Evolutionary conservation across 2,888 invertebrate genomes (phyloP).

Genomic region (Dendrolimus houi): DNA sequence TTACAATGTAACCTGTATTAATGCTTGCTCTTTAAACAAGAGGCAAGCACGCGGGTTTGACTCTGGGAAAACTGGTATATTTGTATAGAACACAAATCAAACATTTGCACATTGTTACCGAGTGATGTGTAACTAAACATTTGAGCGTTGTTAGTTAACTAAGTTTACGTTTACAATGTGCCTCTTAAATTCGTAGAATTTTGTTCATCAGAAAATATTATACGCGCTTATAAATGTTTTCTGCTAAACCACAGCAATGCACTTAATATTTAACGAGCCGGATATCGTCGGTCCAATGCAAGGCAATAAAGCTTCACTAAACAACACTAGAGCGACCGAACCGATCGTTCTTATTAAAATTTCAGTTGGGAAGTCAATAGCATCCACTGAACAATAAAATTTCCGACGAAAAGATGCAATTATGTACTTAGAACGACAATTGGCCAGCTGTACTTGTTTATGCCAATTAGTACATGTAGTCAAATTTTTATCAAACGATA

Average conservation of each 20-base stretch:
- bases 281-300: conserved; percentile 21
- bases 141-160: background rate
- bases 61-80: background rate
- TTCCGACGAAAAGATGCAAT: no score
- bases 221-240: conserved; percentile 16
- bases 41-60: no score
- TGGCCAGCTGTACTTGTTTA: no score
- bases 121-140: background rate
- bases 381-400: background rate
- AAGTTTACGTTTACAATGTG: background rate
- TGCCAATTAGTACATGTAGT: no score
- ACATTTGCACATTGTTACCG: conserved; percentile 4
- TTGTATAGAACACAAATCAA: background rate
- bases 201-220: background rate
- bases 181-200: conserved; percentile 3
- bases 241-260: conserved; percentile 24
- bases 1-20: no score
- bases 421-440: no score
- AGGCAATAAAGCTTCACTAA: conserved; percentile 14
- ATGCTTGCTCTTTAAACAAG: no score
- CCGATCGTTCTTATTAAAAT: background rate
- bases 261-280: conserved; percentile 33
- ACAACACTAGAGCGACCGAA: conserved; percentile 4
- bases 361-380: background rate
- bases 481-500: no score